A percentile compares a stretch with the other conserved stretches of the same genome.
phyloP scores from a whole-genome alignment of 2,888 invertebrate genomes.

The Hemaris fuciformis region DNA sequence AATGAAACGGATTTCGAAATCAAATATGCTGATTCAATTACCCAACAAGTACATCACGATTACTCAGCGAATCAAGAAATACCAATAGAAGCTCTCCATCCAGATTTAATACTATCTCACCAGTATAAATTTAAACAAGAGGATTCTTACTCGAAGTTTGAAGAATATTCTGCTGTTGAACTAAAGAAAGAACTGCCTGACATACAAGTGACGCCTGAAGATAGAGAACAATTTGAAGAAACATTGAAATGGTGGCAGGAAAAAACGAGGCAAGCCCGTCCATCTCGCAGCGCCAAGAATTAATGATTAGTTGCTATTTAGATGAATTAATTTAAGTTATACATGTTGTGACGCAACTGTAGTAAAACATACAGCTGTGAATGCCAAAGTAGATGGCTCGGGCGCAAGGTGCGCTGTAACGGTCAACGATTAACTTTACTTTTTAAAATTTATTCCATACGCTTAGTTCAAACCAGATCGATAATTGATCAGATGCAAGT shows the following conservation, averaged over 20 bases:
- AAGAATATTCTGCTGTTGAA: conserved; percentile 72
- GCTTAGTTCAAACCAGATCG: conserved; percentile 24
- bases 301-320: conserved; percentile 27
- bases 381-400: conserved; percentile 68
- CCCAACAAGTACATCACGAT: conserved; percentile 53
- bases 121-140: conserved; percentile 65
- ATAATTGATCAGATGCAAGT: conserved; percentile 1
- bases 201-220: conserved; percentile 74
- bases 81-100: conserved; percentile 54
- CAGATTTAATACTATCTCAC: conserved; percentile 56
- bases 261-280: conserved; percentile 64
- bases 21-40: conserved; percentile 71
- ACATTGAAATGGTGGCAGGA: conserved; percentile 80
- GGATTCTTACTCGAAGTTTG: conserved; percentile 62
- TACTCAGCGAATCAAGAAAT: conserved; percentile 48
- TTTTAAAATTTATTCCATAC: conserved; percentile 22
- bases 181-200: conserved; percentile 74
- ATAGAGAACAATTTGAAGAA: conserved; percentile 74
- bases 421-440: conserved; percentile 49
- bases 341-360: conserved; percentile 46
- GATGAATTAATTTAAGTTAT: conserved; percentile 42
- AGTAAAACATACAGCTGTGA: conserved; percentile 72
- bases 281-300: conserved; percentile 39
- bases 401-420: conserved; percentile 76
- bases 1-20: conserved; percentile 68